Base-by-base conservation (phyloP, 2,888 invertebrate species). In the Ochropleura plecta region DNA sequence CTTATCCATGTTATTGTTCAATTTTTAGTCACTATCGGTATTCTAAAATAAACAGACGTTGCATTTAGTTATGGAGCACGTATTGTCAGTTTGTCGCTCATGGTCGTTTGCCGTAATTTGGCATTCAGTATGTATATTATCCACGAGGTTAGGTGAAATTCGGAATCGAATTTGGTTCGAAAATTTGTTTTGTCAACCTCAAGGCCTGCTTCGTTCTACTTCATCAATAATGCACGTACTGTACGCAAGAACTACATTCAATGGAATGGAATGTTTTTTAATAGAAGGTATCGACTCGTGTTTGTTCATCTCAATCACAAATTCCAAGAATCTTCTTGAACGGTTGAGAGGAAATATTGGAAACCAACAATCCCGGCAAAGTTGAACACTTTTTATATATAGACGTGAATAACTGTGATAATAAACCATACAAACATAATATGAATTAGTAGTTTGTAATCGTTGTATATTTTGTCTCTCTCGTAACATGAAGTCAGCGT, bases 401-500 rank as follows among this genome's bases (percentile, higher is more conserved):
- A 68, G n/a, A 16, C 40, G 55, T 73, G 83, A 76, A 73, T 66
- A 65, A 53, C 48, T 65, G 63, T 64, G 67, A 79, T 69, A 76
- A 62, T 76, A 57, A 48, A 51, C 62, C 44, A 64, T 48, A 63
- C 70, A 68, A 72, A 65, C 57, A 75, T 70, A 51, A 53, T 7
- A 63, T 66, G 67, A 73, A 70, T 76, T 75, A 72, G 75, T 74
- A 40, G 55, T 62, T 12, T n/a, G 30, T 82, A 76, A 73, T 82
- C 76, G 73, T 68, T 82, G 71, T 66, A 70, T 60, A 80, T 77
- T 82, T 80, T 73, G 82, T 82, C 70, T 68, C 59, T 78, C 78
- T 78, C 84, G 66, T 71, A 69, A 73, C 85, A 83, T 84, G 83
- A 83, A 81, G 77, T 78, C 67, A 57, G 67, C 73, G 75, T 66